These are phyloP conservation scores for Erpornis zantholeuca DNA, from an alignment of 2,113 vertebrate genomes.

Conservation along the genomic window DNA sequence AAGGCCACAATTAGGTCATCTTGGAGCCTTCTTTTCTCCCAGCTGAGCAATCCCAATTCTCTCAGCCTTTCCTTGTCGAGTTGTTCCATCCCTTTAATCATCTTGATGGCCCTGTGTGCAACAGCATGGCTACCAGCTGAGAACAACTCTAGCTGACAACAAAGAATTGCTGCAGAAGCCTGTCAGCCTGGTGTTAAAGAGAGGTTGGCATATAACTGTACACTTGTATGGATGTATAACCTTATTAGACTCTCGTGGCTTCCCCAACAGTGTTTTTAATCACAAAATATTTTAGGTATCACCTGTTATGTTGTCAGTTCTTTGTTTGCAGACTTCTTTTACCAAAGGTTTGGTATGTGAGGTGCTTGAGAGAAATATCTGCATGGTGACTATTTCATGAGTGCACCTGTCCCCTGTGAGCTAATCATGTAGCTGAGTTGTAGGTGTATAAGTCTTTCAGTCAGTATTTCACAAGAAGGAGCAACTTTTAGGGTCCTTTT, in stretches of 20 bases:
- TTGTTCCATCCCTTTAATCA: neutral
- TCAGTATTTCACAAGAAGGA: neutral
- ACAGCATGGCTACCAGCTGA: too few relatives aligned
- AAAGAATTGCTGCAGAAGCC: neutral
- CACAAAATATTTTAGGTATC: neutral
- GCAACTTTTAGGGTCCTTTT: neutral
- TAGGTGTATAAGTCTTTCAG: neutral
- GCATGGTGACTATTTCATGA: fast-evolving
- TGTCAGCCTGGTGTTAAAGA: neutral
- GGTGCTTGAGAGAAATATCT: neutral
- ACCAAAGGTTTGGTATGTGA: neutral
- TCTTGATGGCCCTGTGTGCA: neutral
- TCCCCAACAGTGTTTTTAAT: fast-evolving
- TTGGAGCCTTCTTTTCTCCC: neutral
- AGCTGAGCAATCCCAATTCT: neutral
- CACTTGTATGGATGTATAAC: neutral
- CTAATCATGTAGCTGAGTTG: neutral
- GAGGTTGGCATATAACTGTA: fast-evolving
- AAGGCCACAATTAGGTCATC: neutral
- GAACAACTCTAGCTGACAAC: neutral
- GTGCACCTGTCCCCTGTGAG: neutral
- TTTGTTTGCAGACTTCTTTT: neutral
- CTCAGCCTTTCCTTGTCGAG: neutral
- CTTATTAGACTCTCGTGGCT: neutral
- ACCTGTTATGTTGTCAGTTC: neutral